Evolutionary conservation across 2,797 vertebrate genomes (phyloP).

Genomic region (Arrhamphus sclerolepis): DNA sequence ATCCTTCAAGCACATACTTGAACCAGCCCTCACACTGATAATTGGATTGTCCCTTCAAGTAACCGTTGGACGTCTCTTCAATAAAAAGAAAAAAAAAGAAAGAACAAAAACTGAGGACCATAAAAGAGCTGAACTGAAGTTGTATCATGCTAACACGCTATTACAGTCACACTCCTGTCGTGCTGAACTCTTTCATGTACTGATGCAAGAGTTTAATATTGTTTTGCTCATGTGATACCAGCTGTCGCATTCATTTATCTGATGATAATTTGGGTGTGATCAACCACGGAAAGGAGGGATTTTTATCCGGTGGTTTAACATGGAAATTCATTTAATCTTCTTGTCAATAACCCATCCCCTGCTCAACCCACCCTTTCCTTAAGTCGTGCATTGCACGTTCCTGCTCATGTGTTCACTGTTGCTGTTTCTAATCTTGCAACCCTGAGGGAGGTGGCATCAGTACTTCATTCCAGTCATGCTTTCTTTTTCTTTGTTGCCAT

Average conservation of each 20-base stretch:
- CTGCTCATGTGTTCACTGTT: conserved; percentile 41
- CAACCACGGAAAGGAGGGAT: conserved; percentile 52
- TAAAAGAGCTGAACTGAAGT: conserved; percentile 36
- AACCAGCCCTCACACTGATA: conserved; percentile 31
- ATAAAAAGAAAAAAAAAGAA: conserved; percentile 6
- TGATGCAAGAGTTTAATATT: conserved; percentile 55
- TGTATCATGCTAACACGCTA: conserved; percentile 28
- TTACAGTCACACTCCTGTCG: conserved; percentile 40
- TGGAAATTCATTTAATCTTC: conserved; percentile 71
- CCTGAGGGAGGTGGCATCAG: conserved; percentile 49
- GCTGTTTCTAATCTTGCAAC: conserved; percentile 64
- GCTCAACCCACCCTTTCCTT: too few species aligned
- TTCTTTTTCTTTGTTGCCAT: conserved; percentile 51
- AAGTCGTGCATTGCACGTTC: conserved; percentile 50
- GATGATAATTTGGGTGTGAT: conserved; percentile 66
- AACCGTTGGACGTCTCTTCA: conserved; percentile 39
- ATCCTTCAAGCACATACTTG: conserved; percentile 28
- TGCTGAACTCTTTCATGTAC: conserved; percentile 42
- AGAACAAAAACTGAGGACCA: conserved; percentile 34
- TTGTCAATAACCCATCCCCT: too few species aligned
- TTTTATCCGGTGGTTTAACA: conserved; percentile 66
- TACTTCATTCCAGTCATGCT: conserved; percentile 63
- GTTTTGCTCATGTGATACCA: conserved; percentile 45
- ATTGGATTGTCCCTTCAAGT: conserved; percentile 56
- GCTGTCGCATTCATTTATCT: conserved; percentile 59